Percentiles rank a stretch among this genome's conserved stretches.
Evolutionary conservation across 2,797 vertebrate genomes (phyloP).

Genomic region (Rhadinocentrus ornatus): DNA sequence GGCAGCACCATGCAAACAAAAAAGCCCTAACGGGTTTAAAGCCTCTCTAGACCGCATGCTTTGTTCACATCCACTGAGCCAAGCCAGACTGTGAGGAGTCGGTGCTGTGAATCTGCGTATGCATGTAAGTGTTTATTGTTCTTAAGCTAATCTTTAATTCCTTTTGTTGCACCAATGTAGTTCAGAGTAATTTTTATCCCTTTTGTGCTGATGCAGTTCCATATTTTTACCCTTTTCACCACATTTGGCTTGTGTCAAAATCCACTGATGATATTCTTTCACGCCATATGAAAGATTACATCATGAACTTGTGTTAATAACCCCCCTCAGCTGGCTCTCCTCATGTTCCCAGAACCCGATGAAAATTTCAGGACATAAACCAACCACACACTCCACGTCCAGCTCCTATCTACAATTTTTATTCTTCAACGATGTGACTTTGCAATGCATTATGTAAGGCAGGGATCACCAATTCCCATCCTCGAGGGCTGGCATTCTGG

Average conservation of each 20-base stretch:
- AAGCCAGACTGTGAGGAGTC: slow-evolving; percentile 46
- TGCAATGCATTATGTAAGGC: not conserved
- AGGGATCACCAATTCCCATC: no score
- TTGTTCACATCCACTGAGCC: slow-evolving; percentile 70
- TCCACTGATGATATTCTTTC: not conserved
- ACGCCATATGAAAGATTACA: not conserved
- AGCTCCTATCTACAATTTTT: not conserved
- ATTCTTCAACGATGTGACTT: not conserved
- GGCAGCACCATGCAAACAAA: slow-evolving; percentile 59
- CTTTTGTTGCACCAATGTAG: not conserved
- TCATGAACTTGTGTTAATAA: not conserved
- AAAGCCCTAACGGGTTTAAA: slow-evolving; percentile 48
- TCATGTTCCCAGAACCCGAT: not conserved
- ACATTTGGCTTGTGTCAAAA: not conserved
- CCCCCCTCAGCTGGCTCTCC: not conserved
- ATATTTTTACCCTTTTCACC: not conserved
- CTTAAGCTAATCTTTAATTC: not conserved
- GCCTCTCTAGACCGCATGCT: slow-evolving; percentile 47
- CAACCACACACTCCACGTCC: not conserved
- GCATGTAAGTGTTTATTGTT: not conserved
- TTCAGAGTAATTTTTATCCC: not conserved
- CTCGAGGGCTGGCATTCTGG: no score
- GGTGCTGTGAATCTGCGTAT: slow-evolving; percentile 9
- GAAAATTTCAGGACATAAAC: not conserved
- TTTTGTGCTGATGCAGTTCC: not conserved